Evolutionary conservation across 2,113 vertebrate genomes (phyloP).

Genomic region (Toxostoma redivivum): DNA sequence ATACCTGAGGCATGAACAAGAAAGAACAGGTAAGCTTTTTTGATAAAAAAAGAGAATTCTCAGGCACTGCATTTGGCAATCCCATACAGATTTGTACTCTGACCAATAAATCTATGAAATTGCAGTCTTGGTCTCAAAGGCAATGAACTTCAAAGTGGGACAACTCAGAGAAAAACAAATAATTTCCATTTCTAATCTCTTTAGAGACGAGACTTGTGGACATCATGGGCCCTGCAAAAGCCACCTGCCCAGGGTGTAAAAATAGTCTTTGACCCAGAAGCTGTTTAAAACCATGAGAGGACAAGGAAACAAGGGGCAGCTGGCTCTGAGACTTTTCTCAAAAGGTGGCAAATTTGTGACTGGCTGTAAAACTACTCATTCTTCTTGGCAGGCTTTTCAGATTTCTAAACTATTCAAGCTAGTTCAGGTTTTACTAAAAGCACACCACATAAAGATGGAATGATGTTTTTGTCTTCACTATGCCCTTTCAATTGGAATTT

Average conservation of each 20-base stretch:
- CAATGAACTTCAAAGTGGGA: not conserved
- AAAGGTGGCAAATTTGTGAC: not conserved
- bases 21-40: not conserved
- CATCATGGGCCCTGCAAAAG: not conserved
- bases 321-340: not conserved
- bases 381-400: not conserved
- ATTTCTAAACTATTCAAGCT: not conserved
- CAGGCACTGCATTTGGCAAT: not conserved
- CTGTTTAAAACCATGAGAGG: not conserved
- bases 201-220: not conserved
- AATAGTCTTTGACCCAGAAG: not conserved
- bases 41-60: not conserved
- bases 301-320: not conserved
- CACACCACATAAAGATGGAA: not conserved
- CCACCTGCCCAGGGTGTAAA: not conserved
- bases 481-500: not conserved
- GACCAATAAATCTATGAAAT: not conserved
- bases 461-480: not conserved
- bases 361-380: not conserved
- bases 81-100: not conserved
- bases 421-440: not conserved
- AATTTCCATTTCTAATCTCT: not conserved
- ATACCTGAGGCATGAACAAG: conserved; percentile 31
- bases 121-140: not conserved
- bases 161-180: not conserved